Conservation (phyloP, 2,113 vertebrate genomes). For the Cariama cristata region DNA sequence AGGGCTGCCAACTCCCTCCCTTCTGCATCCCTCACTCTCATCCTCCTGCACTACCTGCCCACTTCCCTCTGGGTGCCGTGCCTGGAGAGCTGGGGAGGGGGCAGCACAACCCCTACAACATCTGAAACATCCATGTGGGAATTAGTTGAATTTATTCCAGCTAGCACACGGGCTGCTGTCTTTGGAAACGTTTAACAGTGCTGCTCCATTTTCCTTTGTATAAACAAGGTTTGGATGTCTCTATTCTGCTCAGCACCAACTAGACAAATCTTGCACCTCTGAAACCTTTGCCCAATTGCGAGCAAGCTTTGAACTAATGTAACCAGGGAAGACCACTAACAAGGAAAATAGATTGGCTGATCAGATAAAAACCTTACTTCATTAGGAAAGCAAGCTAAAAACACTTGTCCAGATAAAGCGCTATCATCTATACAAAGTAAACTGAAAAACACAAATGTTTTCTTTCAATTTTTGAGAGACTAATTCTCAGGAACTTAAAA, state of each 20-base stretch:
- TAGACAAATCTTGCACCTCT: background rate
- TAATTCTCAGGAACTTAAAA: background rate
- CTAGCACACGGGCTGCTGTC: background rate
- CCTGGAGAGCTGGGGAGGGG: background rate
- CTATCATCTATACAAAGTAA: background rate
- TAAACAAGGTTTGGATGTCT: background rate
- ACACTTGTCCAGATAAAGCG: background rate
- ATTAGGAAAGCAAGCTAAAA: background rate
- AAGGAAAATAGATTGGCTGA: background rate
- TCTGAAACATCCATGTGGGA: background rate
- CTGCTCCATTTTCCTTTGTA: background rate
- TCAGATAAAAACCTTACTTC: background rate
- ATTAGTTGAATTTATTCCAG: background rate
- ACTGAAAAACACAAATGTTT: background rate
- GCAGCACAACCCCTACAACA: background rate
- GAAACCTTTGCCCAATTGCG: background rate
- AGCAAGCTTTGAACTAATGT: background rate
- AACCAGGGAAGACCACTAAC: background rate
- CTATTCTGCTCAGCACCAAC: background rate
- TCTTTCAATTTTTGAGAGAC: background rate
- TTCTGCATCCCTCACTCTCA: background rate
- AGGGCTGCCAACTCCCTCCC: background rate
- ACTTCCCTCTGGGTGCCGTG: rapidly evolving
- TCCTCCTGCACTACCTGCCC: background rate
- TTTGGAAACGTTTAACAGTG: background rate